Base-by-base conservation (phyloP, 2,888 invertebrate genomes). In the Polydrusus pterygomalis region DNA sequence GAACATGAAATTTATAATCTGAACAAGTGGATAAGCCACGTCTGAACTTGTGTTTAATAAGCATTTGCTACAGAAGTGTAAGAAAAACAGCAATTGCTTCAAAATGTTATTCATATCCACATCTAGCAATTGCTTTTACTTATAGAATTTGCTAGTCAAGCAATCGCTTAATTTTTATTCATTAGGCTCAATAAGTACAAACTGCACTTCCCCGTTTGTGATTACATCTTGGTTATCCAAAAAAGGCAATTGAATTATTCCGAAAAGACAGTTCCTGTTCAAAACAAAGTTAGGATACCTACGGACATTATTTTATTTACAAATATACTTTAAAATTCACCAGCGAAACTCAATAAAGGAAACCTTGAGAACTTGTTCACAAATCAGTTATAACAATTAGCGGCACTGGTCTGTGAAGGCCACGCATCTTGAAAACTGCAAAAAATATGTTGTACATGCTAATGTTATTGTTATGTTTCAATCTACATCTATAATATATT, bases 351-450 rank as follows among this genome's bases (percentile, higher is more conserved):
- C 18, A 63, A 63, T 63, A 63, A 63, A 43, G 17, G n/a, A 45
- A 63, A 43, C 63, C 63, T 63, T 63, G 63, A 63, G 25, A 63
- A 45, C 63, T 25, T 63, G 43, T 63, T 63, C 25, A 9, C 45
- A 63, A 45, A 63, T 63, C 63, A 45, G 20, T 20, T 25, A 45
- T 25, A 63, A 43, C 43, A 63, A 63, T 63, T 63, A 25, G 18
- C 25, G 20, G 38, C 43, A 40, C 18, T 63, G 63, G 25, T 45
- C 25, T 45, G 45, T 63, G 63, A 45, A 63, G 63, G 63, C 34
- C 43, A 38, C 60, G 11, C 40, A 43, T 63, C 63, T 43, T 43
- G 45, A 13, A 25, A 63, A 63, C 20, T 63, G 43, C 43, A 45
- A 13, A 63, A 63, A 63, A 63, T 43, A 20, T 45, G 18, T 25